Percentiles rank a stretch among this genome's conserved stretches.
These are phyloP conservation scores for Hesperia comma DNA, from an alignment of 2,888 invertebrate genomes.

Conservation along the genomic window DNA sequence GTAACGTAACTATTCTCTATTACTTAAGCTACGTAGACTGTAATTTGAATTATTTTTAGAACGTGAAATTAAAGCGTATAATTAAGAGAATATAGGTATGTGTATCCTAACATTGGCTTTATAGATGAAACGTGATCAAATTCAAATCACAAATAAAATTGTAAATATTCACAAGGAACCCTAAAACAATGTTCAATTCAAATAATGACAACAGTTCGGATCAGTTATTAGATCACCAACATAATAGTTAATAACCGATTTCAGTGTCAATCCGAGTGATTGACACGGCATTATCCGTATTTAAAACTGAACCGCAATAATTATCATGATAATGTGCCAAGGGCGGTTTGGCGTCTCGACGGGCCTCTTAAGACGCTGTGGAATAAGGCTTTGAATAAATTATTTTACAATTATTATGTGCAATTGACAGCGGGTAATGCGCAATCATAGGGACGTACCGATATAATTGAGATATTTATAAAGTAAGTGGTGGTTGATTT, in stretches of 20 bases:
- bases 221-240: not conserved
- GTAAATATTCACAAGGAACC: not conserved
- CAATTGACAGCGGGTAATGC: too few species aligned
- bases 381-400: not conserved
- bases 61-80: too few species aligned
- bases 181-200: not conserved
- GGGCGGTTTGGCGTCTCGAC: conserved; percentile 7
- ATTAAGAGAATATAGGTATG: too few species aligned
- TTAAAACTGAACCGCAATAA: conserved; percentile 15
- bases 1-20: too few species aligned
- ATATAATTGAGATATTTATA: too few species aligned
- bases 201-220: not conserved
- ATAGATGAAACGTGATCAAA: too few species aligned
- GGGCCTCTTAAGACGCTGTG: not conserved
- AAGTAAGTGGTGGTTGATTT: too few species aligned
- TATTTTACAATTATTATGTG: not conserved
- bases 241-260: not conserved
- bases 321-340: conserved; percentile 19
- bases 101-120: too few species aligned
- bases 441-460: too few species aligned
- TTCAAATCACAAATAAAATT: too few species aligned
- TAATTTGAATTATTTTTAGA: too few species aligned
- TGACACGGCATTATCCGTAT: conserved; percentile 20
- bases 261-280: conserved; percentile 8
- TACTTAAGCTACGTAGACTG: too few species aligned